Evolutionary conservation across 2,888 invertebrate genomes (phyloP), one percentile per base, ranked within the genome.

Genomic region (Lithosia quadra): DNA sequence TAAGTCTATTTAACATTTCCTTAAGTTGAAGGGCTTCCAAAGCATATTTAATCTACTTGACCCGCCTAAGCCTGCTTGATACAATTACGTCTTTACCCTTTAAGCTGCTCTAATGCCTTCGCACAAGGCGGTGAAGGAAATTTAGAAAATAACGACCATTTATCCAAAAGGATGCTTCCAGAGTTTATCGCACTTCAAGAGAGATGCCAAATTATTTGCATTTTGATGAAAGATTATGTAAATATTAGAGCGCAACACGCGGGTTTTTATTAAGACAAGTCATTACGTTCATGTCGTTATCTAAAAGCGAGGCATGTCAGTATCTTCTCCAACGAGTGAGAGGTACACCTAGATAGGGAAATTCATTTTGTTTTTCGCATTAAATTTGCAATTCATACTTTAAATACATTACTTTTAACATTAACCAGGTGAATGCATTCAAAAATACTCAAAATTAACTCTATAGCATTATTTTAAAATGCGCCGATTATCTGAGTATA

Each of bases 11-110:
- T 67, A 75, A 71, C 65, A 65, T 71, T 73, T 59, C 60, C 62
- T 65, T 71, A 64, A 77, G 69, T 65, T 69, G 49, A 57, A n/a
- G 62, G 57, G 56, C 68, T 69, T 67, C 67, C 63, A 67, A 68
- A 72, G 65, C 73, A 68, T 73, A 70, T 73, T 56, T 77, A 78
- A 79, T 77, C 71, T 71, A 72, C 65, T 75, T 74, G 75, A 79
- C 75, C 75, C 67, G 59, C 53, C 65, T 67, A 77, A 73, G 72
- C 68, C 66, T 60, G 34, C 68, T 73, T 75, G 71, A 78, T 78
- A 78, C 73, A 75, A 78, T 78, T 79, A 75, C 75, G 75, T 77
- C 73, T 69, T 79, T 65, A 77, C 77, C 77, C 75, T 73, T 77
- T 79, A 77, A 75, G 77, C 77, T 63, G 68, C 63, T 71, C 62